phyloP scores from a whole-genome alignment of 1,140 invertebrate genomes.

The Micrasema minimum region DNA sequence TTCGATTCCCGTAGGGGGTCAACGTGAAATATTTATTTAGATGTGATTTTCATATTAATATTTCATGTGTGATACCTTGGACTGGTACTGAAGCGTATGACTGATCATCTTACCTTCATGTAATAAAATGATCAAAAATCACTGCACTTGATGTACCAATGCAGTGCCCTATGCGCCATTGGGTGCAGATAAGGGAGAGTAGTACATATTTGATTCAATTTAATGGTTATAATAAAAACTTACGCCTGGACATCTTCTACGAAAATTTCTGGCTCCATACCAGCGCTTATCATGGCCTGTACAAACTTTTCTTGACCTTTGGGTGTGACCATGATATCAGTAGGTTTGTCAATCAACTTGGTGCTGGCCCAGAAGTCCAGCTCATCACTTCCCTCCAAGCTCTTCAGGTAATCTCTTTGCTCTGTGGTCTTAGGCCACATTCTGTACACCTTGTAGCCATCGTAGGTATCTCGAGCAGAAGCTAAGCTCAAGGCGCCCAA shows the following conservation, averaged over 20 bases:
- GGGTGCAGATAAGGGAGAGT: no score
- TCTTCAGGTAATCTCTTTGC: conserved; percentile 33
- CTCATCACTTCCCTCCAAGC: conserved; percentile 3
- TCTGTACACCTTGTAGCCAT: conserved; percentile 44
- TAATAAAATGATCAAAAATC: no score
- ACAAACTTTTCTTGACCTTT: conserved; percentile 52
- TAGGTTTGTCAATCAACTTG: conserved; percentile 32
- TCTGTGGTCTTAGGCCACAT: conserved; percentile 32
- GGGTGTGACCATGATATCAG: conserved; percentile 59
- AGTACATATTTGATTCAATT: no score
- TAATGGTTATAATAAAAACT: no score
- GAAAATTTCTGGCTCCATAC: conserved; percentile 53
- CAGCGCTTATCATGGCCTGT: conserved; percentile 38
- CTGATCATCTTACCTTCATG: no score
- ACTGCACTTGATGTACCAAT: no score
- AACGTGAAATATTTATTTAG: no score
- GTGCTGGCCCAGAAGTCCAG: conserved; percentile 48
- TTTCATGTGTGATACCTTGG: no score
- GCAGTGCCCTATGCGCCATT: no score
- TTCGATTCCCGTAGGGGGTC: no score
- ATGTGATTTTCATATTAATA: no score
- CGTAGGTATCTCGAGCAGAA: background rate
- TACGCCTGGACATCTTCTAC: conserved; percentile 58
- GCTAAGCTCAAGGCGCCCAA: conserved; percentile 21
- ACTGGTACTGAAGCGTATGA: no score